These are phyloP conservation scores for Temnothorax longispinosus DNA, from an alignment of 1,140 invertebrate species.

Conservation along the genomic window DNA sequence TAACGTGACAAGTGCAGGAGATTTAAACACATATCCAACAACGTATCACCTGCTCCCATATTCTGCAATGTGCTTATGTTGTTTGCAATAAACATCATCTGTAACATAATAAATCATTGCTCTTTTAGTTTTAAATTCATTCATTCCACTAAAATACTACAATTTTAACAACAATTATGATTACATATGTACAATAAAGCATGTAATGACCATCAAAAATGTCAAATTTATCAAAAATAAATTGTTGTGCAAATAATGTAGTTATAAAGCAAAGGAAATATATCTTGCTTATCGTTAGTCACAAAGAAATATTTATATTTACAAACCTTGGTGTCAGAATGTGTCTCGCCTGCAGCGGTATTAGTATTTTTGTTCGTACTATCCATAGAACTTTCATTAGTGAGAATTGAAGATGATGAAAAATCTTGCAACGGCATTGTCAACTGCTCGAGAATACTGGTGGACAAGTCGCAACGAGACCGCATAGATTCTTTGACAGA, in stretches of 20 bases:
- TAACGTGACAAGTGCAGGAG: conserved; percentile 92
- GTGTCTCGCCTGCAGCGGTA: conserved; percentile 73
- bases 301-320: conserved; percentile 35
- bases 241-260: no score
- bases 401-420: conserved; percentile 63
- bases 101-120: conserved; percentile 65
- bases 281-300: background rate
- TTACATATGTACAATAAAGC: background rate
- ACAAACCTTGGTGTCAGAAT: conserved; percentile 80
- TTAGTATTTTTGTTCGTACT: conserved; percentile 74
- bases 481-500: conserved; percentile 87
- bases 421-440: conserved; percentile 88
- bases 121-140: background rate
- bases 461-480: conserved; percentile 88
- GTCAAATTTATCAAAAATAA: background rate
- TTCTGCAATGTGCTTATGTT: conserved; percentile 88
- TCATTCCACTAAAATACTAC: conserved; percentile 33
- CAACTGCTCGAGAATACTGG: conserved; percentile 89
- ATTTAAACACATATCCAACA: conserved; percentile 92
- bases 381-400: conserved; percentile 74
- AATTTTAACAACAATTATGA: background rate
- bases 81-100: conserved; percentile 85
- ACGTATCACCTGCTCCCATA: conserved; percentile 91
- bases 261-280: background rate
- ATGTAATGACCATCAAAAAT: conserved; percentile 7